These are phyloP conservation scores for Aplidium turbinatum DNA, from an alignment of 23 tunicate species.

Conservation along the genomic window DNA sequence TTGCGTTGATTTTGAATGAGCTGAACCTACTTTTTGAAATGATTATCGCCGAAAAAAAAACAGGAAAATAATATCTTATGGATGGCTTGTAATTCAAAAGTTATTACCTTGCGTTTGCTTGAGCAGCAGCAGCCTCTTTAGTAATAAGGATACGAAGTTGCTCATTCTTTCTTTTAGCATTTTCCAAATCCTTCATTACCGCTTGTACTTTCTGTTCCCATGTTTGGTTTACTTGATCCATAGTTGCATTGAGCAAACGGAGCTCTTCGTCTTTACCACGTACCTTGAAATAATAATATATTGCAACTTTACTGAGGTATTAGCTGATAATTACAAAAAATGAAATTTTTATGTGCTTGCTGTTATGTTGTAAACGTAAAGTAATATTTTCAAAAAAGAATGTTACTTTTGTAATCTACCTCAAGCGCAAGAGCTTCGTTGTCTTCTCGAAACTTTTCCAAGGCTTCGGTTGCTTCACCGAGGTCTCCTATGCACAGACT, in stretches of 20 bases:
- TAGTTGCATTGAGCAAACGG: conserved; percentile 32
- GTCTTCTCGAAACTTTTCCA: not conserved
- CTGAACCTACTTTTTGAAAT: too few species aligned
- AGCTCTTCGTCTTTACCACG: conserved; percentile 57
- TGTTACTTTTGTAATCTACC: too few species aligned
- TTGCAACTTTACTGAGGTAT: too few species aligned
- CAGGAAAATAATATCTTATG: too few species aligned
- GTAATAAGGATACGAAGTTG: conserved; percentile 12
- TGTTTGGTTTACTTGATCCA: conserved; percentile 35
- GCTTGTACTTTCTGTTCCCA: conserved; percentile 40
- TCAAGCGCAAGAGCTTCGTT: not conserved
- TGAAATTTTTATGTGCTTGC: too few species aligned
- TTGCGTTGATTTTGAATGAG: too few species aligned
- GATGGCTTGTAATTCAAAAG: too few species aligned
- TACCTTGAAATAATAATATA: too few species aligned
- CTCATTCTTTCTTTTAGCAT: conserved; percentile 7
- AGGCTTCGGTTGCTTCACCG: not conserved
- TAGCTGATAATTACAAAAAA: too few species aligned
- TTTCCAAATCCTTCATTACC: conserved; percentile 29
- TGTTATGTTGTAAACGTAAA: too few species aligned
- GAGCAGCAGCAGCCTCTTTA: conserved; percentile 15
- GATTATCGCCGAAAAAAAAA: too few species aligned
- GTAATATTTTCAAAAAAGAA: too few species aligned
- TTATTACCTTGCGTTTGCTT: conserved; percentile 11
- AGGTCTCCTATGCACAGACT: not conserved